Conservation (phyloP, 1,140 invertebrate species). For the Apolygus lucorum region DNA sequence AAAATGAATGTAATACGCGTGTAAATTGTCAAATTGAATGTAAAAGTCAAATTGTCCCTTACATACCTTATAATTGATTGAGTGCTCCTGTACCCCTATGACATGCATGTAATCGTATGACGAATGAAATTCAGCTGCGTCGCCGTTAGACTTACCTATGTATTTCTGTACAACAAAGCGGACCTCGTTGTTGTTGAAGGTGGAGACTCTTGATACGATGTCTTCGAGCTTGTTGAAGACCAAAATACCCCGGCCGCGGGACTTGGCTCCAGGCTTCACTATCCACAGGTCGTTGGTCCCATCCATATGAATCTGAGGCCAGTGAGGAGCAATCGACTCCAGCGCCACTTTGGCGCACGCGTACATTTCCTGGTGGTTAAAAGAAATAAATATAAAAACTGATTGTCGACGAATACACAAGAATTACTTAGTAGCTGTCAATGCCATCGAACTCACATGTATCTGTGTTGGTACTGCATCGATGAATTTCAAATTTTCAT, state of each 20-base stretch:
- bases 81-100: too few species aligned
- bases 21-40: too few species aligned
- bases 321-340: conserved; percentile 52
- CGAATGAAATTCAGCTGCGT: too few species aligned
- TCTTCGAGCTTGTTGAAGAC: conserved; percentile 78
- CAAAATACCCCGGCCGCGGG: conserved; percentile 79
- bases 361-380: conserved; percentile 41
- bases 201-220: conserved; percentile 58
- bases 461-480: conserved; percentile 34
- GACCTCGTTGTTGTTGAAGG: conserved; percentile 49
- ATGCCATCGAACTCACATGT: conserved; percentile 21
- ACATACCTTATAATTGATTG: too few species aligned
- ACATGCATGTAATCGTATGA: too few species aligned
- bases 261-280: conserved; percentile 87
- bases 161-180: conserved; percentile 92
- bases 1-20: too few species aligned
- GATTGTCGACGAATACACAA: neutral
- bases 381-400: neutral
- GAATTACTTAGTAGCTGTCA: neutral
- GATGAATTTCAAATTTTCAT: conserved; percentile 49
- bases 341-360: conserved; percentile 44
- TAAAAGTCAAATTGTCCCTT: too few species aligned
- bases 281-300: conserved; percentile 88
- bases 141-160: conserved; percentile 59
- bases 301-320: conserved; percentile 75